Evolutionary conservation across 1,140 invertebrate species (phyloP).

Genomic region (Helicorthomorpha holstii): DNA sequence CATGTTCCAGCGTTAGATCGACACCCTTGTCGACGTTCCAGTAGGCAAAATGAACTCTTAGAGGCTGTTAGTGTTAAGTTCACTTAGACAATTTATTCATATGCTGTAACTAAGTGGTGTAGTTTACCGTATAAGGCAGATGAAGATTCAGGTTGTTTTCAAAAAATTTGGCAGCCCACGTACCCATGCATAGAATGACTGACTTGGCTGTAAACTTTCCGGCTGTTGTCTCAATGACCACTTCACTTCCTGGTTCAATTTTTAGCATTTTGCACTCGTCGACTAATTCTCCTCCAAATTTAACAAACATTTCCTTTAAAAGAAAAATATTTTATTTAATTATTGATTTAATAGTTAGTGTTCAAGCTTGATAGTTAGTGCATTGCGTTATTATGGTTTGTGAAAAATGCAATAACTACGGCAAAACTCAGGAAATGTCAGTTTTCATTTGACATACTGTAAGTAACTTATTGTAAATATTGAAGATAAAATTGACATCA

Average conservation of each 20-base stretch:
- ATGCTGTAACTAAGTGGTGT: background rate
- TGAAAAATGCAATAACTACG: no score
- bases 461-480: no score
- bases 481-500: no score
- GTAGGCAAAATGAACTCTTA: background rate
- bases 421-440: no score
- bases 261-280: background rate
- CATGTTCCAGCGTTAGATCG: background rate
- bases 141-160: background rate
- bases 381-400: no score
- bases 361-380: no score
- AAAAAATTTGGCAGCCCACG: constrained; percentile 20
- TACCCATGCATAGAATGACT: constrained; percentile 19
- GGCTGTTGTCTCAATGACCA: constrained; percentile 17
- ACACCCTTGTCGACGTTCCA: background rate
- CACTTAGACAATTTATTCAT: background rate
- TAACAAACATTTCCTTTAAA: constrained; percentile 16
- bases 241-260: background rate
- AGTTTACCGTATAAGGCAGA: background rate
- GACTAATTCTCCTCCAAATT: constrained; percentile 15
- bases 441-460: no score
- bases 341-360: no score
- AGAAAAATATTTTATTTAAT: background rate
- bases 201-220: constrained; percentile 13
- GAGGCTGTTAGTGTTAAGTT: background rate